Base-by-base conservation (phyloP, 2,797 vertebrate species). In the Danionella dracula region DNA sequence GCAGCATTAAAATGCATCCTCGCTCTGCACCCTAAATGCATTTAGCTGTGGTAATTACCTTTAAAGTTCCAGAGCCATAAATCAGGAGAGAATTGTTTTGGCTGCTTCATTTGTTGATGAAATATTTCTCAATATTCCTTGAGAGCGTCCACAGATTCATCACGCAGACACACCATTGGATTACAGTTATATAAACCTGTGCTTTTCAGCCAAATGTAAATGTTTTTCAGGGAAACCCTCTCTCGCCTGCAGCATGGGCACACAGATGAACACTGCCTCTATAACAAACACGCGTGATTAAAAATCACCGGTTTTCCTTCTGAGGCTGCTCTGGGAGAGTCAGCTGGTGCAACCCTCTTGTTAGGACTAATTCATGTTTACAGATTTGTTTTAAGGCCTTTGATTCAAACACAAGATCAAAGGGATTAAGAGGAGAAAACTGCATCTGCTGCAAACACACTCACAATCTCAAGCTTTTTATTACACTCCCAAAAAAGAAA, bases 101-200 rank as follows among this genome's bases (percentile, higher is more conserved):
- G 21, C 54, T 40, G 5, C 54, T 41, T 56, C 35, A 8, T 56
- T 29, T 56, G 37, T 41, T 56, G 54, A 56, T 56, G 54, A 56
- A 56, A 41, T 56, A 56, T 56, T 56, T 16, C 21, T 56, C 37
- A 15, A 27, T 27, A 27, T 27, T 27, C 23, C 23, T 27, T 27
- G 23, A 27, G 23, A 41, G 38, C 13, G 8, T 29, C 35, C 11
- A 40, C 34, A 56, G 37, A 56, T 56, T 29, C 13, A 41, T 56
- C 54, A 56, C 7, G n/a, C 35, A 17, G 37, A 41, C 54, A 56
- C 15, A 40, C 23, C 35, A 56, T 56, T 41, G 13, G 21, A 29
- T 56, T 56, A 56, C 41, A 17, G 40, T 12, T 16, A 15, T 56
- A 41, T 8, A 56, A 10, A 37, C 20, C n/a, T 16, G 4, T 56